Percentiles rank a stretch among this genome's conserved stretches.
These are phyloP conservation scores for Parotocinclus haroldoi DNA, from an alignment of 2,797 vertebrate genomes.

Conservation along the genomic window DNA sequence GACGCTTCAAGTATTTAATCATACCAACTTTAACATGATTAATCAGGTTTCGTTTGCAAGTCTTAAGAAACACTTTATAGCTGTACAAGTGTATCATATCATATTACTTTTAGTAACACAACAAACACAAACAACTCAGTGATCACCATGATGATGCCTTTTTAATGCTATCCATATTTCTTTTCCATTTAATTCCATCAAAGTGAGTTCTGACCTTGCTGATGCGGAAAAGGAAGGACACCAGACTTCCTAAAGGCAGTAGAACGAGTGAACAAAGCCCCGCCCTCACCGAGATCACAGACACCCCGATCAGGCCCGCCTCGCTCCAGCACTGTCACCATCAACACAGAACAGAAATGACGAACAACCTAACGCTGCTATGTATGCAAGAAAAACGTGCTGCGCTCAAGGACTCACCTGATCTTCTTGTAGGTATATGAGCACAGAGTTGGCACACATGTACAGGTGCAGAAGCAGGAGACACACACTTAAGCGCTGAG, in stretches of 20 bases:
- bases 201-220: slow-evolving; percentile 51
- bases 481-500: slow-evolving; percentile 68
- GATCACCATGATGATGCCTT: too few species aligned
- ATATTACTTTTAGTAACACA: too few species aligned
- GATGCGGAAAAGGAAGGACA: slow-evolving; percentile 73
- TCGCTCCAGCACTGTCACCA: slow-evolving; percentile 57
- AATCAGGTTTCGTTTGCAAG: too few species aligned
- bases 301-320: slow-evolving; percentile 53
- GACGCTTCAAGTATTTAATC: too few species aligned
- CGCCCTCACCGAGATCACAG: slow-evolving; percentile 56
- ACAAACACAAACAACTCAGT: too few species aligned
- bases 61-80: too few species aligned
- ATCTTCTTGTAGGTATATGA: slow-evolving; percentile 57
- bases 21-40: too few species aligned
- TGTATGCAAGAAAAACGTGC: too few species aligned
- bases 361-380: too few species aligned
- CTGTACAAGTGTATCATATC: too few species aligned
- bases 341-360: slow-evolving; percentile 8
- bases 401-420: slow-evolving; percentile 55
- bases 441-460: slow-evolving; percentile 57
- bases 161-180: too few species aligned
- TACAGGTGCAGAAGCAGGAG: slow-evolving; percentile 67
- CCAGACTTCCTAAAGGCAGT: slow-evolving; percentile 63
- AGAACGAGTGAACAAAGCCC: slow-evolving; percentile 62
- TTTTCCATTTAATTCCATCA: too few species aligned